phyloP scores from a whole-genome alignment of 2,797 vertebrate species.

The Graptemys geographica region DNA sequence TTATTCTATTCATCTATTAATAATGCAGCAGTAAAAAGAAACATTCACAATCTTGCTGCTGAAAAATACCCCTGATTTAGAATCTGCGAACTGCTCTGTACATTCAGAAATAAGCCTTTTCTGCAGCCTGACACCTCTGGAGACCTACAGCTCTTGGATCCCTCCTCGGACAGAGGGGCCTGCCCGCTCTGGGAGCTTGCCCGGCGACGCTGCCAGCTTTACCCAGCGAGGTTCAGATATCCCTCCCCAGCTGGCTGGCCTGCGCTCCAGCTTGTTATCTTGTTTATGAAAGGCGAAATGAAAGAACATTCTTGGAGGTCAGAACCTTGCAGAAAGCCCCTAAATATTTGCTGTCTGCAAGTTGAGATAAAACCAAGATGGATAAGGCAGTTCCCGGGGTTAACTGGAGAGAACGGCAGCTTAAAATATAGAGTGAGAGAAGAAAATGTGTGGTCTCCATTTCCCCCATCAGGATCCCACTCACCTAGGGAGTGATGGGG shows the following conservation, averaged over 20 bases:
- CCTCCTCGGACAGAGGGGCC: neutral
- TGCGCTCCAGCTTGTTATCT: neutral
- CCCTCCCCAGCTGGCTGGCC: neutral
- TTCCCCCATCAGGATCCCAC: neutral
- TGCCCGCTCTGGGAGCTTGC: neutral
- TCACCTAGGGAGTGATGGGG: no score
- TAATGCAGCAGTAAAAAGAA: neutral
- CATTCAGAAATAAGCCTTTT: neutral
- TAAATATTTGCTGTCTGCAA: conserved; percentile 3
- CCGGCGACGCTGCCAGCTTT: neutral
- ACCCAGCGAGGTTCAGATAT: neutral
- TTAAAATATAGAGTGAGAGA: neutral
- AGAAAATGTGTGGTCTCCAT: neutral
- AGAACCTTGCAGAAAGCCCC: neutral
- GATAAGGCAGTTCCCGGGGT: neutral
- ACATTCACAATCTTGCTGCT: neutral
- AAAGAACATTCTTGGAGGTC: neutral
- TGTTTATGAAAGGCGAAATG: neutral
- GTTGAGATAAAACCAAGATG: neutral
- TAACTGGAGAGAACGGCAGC: neutral
- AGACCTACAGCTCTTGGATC: no score
- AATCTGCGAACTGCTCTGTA: neutral
- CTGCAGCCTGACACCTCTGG: neutral
- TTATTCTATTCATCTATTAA: neutral
- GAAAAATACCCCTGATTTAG: neutral